A percentile compares a stretch with the other conserved stretches of the same genome.
phyloP scores from a whole-genome alignment of 1,140 invertebrate species.

The Magallana ariakensis region DNA sequence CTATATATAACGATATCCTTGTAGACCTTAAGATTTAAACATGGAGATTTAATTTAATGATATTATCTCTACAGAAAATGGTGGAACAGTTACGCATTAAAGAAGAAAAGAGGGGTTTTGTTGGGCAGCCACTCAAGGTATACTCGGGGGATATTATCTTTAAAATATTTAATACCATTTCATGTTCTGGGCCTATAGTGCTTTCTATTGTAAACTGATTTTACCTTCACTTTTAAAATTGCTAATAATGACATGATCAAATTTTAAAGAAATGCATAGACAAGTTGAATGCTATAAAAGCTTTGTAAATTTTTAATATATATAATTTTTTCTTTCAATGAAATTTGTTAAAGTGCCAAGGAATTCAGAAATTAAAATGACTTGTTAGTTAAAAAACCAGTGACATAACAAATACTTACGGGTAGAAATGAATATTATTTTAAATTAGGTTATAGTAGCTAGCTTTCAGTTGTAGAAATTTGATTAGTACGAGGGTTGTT shows the following conservation, averaged over 20 bases:
- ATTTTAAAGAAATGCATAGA: not conserved
- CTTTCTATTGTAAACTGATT: not conserved
- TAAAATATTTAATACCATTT: not conserved
- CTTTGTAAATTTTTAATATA: too few relatives aligned
- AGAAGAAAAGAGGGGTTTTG: conserved; percentile 71
- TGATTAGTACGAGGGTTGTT: too few relatives aligned
- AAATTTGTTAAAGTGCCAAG: too few relatives aligned
- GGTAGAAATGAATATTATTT: too few relatives aligned
- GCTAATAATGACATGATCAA: not conserved
- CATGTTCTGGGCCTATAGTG: not conserved
- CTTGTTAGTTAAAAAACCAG: too few relatives aligned
- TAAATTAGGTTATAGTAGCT: too few relatives aligned
- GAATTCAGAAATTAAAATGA: too few relatives aligned
- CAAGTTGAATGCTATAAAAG: too few relatives aligned
- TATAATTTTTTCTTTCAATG: too few relatives aligned
- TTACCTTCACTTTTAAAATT: not conserved
- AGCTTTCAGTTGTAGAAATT: too few relatives aligned
- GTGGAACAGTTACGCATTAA: conserved; percentile 72
- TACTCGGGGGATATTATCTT: not conserved
- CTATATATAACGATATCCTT: not conserved
- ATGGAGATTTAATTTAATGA: conserved; percentile 15
- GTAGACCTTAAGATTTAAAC: not conserved
- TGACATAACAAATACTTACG: too few relatives aligned
- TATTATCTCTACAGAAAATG: conserved; percentile 66
- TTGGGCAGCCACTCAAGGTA: conserved; percentile 69